Base-by-base conservation (phyloP, 92 coral and sea anemone genomes). In the Galaxea fascicularis region DNA sequence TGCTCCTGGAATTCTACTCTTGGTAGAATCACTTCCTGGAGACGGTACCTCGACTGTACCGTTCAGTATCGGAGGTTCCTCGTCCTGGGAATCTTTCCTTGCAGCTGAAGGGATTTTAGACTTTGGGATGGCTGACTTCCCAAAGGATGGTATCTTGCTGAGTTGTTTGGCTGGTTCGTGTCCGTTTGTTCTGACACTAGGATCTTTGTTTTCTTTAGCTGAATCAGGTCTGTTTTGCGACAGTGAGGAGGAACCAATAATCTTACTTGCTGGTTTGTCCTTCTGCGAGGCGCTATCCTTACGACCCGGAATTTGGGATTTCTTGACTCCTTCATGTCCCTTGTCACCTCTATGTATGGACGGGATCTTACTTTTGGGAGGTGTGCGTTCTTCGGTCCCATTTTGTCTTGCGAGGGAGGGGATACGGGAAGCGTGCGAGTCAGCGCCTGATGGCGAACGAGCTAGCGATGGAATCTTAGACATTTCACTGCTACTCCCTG, bases 191-290 rank as follows among this genome's bases (percentile, higher is more conserved):
- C 25, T 59, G 15, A 64, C 64, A 18, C 83, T 79, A 20, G 98
- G 98, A 68, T 94, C 95, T 69, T 94, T 87, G 78, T 94, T 94
- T 87, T 94, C 98, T 65, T 94, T 94, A 3, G 98, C 92, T 4
- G 95, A 88, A 65, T 94, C 98, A 29, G 93, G 90, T 49, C 86
- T 87, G 45, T 88, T 82, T 39, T 77, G 65, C 35, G 90, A 63
- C 15, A 58, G 41, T 10, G 77, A 66, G 21, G 89, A 35, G 28
- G 92, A 77, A 51, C 84, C 69, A 21, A 94, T 89, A 56, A 94
- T 84, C 79, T 81, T 92, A 46, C 94, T 84, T 3, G 41, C 77
- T 3, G 91, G 27, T 44, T 88, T 90, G 21, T 88, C 93, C 51
- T 73, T 88, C 44, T 67, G 85, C 6, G 83, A 76, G 15, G 81